Evolutionary conservation across 2,113 vertebrate species (phyloP).

Genomic region (Plecturocebus donacophilus): DNA sequence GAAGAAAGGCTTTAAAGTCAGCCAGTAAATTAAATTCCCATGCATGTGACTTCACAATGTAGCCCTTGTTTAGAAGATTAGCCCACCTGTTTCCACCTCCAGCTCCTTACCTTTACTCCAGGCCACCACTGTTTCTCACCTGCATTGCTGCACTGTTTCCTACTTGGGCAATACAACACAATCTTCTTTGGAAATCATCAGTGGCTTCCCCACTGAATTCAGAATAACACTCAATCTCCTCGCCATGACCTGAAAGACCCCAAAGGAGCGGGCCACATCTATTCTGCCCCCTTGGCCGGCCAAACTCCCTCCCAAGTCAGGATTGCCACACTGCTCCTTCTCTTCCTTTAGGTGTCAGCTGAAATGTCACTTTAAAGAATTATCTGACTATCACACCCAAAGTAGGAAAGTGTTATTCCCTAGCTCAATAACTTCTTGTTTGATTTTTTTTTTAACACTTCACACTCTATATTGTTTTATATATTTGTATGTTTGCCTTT

Average conservation of each 20-base stretch:
- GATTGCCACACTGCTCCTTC: neutral
- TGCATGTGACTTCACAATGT: rapidly evolving
- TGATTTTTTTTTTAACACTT: neutral
- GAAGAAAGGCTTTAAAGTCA: neutral
- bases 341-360: neutral
- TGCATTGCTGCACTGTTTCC: neutral
- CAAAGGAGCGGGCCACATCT: neutral
- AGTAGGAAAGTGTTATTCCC: neutral
- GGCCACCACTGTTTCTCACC: neutral
- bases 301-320: neutral
- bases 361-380: neutral
- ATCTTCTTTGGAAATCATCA: neutral
- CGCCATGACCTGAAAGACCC: neutral
- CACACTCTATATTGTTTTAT: neutral
- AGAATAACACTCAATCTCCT: neutral
- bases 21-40: neutral
- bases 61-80: neutral
- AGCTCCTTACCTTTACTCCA: neutral
- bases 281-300: neutral
- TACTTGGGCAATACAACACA: neutral
- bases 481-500: neutral
- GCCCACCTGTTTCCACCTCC: neutral
- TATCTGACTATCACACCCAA: neutral
- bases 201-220: neutral
- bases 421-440: neutral